Conservation (phyloP, 2,797 vertebrate species). For the Eulemur mongoz region DNA sequence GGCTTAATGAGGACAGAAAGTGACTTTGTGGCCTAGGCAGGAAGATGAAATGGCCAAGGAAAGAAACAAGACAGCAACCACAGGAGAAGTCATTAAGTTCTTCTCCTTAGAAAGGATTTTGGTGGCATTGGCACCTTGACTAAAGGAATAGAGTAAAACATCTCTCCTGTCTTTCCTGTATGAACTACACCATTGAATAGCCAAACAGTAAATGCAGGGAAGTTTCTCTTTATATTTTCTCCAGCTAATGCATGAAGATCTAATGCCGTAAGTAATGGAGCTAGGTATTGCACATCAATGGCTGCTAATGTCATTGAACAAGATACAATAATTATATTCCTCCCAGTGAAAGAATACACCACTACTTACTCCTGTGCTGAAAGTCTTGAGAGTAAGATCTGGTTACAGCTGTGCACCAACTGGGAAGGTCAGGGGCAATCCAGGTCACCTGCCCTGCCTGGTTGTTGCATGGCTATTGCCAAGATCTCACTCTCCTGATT, state of each 20-base stretch:
- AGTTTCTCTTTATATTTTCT: background rate
- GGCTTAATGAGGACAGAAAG: background rate
- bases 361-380: background rate
- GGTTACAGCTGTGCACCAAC: background rate
- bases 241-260: background rate
- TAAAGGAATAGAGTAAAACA: background rate
- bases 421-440: accelerated
- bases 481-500: background rate
- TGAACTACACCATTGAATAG: background rate
- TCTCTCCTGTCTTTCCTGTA: background rate
- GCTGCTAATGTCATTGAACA: background rate
- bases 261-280: background rate
- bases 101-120: background rate
- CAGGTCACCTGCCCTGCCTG: background rate
- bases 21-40: background rate
- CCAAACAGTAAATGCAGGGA: background rate
- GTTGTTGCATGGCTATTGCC: background rate
- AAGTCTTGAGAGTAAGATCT: background rate
- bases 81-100: background rate
- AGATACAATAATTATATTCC: background rate
- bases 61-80: background rate
- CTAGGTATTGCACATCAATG: background rate
- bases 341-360: background rate
- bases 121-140: background rate
- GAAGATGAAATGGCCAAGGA: background rate